Percentiles rank a stretch among this genome's conserved stretches.
Conservation (phyloP, 1,140 invertebrate species). For the Drosophila littoralis region DNA sequence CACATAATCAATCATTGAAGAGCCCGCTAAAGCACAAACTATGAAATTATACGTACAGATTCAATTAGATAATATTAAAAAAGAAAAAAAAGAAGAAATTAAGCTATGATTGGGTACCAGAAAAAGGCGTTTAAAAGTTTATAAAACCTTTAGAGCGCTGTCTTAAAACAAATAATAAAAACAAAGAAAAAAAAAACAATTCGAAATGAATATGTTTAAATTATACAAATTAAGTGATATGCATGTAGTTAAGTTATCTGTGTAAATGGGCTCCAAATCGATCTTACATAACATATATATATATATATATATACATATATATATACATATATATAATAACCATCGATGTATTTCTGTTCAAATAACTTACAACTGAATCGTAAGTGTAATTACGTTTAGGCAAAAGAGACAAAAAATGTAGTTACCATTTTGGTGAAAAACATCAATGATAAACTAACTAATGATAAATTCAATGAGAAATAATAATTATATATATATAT, state of each 20-base stretch:
- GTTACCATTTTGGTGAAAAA: conserved; percentile 67
- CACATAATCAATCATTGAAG: conserved; percentile 20
- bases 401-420: not conserved
- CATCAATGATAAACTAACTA: conserved; percentile 40
- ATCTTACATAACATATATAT: conserved; percentile 31
- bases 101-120: conserved; percentile 21
- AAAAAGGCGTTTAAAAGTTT: conserved; percentile 41
- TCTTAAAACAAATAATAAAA: conserved; percentile 15
- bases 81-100: conserved; percentile 6
- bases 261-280: conserved; percentile 37
- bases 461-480: conserved; percentile 15
- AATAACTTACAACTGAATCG: conserved; percentile 55
- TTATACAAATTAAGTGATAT: conserved; percentile 53
- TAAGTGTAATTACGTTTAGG: conserved; percentile 22
- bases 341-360: conserved; percentile 71
- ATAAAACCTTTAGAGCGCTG: conserved; percentile 30
- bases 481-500: conserved; percentile 36
- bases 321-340: conserved; percentile 43
- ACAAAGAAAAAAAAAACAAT: not conserved
- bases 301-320: conserved; percentile 19
- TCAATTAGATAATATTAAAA: conserved; percentile 23
- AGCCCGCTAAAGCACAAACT: conserved; percentile 27
- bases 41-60: conserved; percentile 23
- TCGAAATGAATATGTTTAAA: conserved; percentile 21
- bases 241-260: conserved; percentile 42